Conservation (phyloP, 2,113 vertebrate genomes). For the Columbina picui region DNA sequence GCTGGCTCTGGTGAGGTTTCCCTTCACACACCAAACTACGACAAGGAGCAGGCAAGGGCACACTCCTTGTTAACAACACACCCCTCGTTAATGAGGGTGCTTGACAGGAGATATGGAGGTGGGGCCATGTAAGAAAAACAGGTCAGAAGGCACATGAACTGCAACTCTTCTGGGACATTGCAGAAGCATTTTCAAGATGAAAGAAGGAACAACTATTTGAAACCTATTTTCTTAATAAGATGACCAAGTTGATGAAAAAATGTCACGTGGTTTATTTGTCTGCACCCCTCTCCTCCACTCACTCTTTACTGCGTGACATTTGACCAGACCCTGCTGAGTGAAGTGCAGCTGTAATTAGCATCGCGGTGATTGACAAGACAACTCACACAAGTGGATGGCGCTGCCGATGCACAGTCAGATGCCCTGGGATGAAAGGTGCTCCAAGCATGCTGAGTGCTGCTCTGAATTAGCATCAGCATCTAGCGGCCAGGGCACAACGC, state of each 20-base stretch:
- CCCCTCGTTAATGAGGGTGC: rapidly evolving
- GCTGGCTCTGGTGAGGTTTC: not conserved
- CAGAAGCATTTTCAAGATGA: not conserved
- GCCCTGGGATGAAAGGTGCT: not conserved
- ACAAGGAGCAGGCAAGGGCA: not conserved
- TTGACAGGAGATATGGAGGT: not conserved
- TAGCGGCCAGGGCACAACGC: not conserved
- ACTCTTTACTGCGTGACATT: not conserved
- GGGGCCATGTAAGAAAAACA: not conserved
- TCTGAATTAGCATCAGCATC: not conserved
- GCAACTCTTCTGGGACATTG: not conserved
- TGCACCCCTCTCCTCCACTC: not conserved
- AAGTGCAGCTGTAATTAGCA: not conserved
- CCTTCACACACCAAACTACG: not conserved
- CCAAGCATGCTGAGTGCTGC: not conserved
- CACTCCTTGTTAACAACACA: rapidly evolving
- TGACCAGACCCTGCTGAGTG: not conserved
- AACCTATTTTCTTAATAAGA: not conserved
- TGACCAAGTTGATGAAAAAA: too few species aligned
- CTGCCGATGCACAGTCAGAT: not conserved
- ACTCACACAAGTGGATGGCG: not conserved
- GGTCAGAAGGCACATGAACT: rapidly evolving
- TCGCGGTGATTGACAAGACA: not conserved
- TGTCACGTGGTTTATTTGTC: not conserved
- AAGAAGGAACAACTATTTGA: not conserved